Conservation (phyloP, 2,113 vertebrate genomes). For the Saccopteryx leptura region DNA sequence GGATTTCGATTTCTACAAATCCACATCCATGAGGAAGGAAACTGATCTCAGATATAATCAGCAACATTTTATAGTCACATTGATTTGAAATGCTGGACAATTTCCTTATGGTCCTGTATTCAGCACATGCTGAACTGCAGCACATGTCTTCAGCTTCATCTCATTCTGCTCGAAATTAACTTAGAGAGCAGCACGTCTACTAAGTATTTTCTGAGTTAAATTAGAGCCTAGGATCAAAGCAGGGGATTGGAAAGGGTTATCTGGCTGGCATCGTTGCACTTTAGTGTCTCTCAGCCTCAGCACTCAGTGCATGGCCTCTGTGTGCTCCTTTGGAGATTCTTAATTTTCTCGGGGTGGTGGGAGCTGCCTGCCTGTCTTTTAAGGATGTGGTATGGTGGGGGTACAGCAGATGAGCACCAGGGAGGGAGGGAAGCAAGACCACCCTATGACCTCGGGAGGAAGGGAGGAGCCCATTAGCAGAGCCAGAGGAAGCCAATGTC, state of each 20-base stretch:
- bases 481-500: neutral
- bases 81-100: neutral
- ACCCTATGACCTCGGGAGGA: neutral
- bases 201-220: neutral
- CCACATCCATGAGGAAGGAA: neutral
- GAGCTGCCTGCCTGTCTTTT: neutral
- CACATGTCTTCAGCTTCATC: neutral
- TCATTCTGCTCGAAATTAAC: neutral
- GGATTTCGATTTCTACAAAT: neutral
- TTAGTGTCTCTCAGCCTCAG: neutral
- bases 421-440: neutral
- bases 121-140: neutral
- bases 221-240: neutral
- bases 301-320: no score
- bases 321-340: neutral
- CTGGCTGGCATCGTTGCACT: neutral
- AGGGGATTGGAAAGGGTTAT: neutral
- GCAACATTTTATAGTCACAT: neutral
- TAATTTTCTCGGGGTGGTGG: neutral
- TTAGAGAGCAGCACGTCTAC: neutral
- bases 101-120: neutral
- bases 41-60: neutral
- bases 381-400: neutral
- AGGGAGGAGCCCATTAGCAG: neutral
- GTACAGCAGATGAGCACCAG: neutral